These are phyloP conservation scores for Amphipyra berbera DNA, from an alignment of 2,888 invertebrate genomes.

Conservation along the genomic window DNA sequence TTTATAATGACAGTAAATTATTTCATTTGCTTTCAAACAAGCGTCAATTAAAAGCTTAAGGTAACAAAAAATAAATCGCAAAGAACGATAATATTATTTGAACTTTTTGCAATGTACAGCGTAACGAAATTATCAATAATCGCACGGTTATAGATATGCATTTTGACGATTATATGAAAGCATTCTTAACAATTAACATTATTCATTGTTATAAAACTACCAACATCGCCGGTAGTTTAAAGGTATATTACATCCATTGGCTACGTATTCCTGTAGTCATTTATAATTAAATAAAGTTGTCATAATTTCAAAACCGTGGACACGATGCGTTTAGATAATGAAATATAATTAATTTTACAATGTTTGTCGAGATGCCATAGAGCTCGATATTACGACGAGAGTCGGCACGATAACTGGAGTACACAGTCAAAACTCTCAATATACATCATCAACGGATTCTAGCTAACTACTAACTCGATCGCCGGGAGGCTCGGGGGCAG, in stretches of 20 bases:
- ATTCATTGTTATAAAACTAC: constrained; percentile 54
- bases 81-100: constrained; percentile 17
- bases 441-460: constrained; percentile 50
- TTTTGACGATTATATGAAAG: constrained; percentile 49
- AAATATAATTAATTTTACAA: constrained; percentile 50
- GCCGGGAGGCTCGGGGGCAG: constrained; percentile 7
- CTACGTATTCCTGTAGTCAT: constrained; percentile 39
- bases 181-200: constrained; percentile 48
- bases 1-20: constrained; percentile 14
- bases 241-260: constrained; percentile 44
- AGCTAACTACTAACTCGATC: constrained; percentile 50
- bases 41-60: constrained; percentile 24
- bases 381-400: constrained; percentile 14
- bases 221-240: constrained; percentile 51
- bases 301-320: constrained; percentile 43
- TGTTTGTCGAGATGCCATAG: constrained; percentile 32
- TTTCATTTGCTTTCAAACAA: constrained; percentile 42
- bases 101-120: constrained; percentile 20
- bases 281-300: constrained; percentile 52
- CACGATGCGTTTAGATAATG: constrained; percentile 52
- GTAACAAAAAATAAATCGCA: constrained; percentile 7
- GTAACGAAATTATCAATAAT: constrained; percentile 16
- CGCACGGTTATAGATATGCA: constrained; percentile 23
- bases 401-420: constrained; percentile 29
- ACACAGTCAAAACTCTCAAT: constrained; percentile 53